phyloP scores from a whole-genome alignment of 1,140 invertebrate species.

The Phenacoccus solenopsis region DNA sequence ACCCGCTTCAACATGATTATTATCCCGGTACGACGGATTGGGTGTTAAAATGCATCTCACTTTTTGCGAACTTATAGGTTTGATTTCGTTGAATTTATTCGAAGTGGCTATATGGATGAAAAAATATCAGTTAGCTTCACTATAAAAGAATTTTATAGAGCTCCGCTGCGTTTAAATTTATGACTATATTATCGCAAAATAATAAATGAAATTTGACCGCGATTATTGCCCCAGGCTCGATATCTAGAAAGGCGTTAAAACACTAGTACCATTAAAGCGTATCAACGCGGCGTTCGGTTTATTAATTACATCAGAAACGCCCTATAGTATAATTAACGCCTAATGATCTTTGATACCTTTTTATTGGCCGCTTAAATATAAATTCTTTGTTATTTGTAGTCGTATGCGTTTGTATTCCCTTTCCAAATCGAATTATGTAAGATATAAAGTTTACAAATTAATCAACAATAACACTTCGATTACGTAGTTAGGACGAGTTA shows the following conservation, averaged over 20 bases:
- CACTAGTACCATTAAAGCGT: not conserved
- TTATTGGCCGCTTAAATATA: not conserved
- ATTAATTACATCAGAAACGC: not conserved
- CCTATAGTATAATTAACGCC: not conserved
- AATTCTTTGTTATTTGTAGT: not conserved
- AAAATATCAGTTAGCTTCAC: not conserved
- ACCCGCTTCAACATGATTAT: not conserved
- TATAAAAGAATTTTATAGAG: too few species aligned
- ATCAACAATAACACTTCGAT: too few species aligned
- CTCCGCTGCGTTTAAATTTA: not conserved
- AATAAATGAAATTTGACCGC: not conserved
- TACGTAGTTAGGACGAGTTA: too few species aligned
- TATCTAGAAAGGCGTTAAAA: not conserved
- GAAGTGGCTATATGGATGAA: not conserved
- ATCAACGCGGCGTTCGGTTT: not conserved
- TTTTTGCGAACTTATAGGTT: not conserved
- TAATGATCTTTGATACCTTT: not conserved
- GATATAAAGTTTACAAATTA: too few species aligned
- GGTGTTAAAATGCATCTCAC: not conserved
- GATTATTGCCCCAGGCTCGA: not conserved
- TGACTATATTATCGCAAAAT: not conserved
- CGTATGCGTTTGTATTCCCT: not conserved
- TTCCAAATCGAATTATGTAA: not conserved
- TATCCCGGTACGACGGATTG: not conserved
- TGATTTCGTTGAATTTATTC: not conserved